These are phyloP conservation scores for Drosophila nigrodunni DNA, from an alignment of 1,140 invertebrate species.

Conservation along the genomic window DNA sequence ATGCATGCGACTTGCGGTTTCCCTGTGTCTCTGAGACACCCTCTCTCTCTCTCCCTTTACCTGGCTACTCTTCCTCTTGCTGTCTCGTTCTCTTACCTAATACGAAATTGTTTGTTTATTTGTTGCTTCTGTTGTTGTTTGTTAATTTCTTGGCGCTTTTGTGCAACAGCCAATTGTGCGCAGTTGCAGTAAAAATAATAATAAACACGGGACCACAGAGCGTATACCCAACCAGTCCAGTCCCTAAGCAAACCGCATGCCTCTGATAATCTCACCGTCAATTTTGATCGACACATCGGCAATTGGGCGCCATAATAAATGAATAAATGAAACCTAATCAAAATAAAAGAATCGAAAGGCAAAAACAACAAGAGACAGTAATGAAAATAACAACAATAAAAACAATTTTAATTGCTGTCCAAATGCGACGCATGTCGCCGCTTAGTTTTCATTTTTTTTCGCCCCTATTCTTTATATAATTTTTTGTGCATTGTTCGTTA, in stretches of 20 bases:
- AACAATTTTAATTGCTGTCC: slow-evolving; percentile 30
- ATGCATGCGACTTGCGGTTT: slow-evolving; percentile 39
- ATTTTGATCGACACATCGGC: slow-evolving; percentile 44
- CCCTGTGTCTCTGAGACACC: not conserved
- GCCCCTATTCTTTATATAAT: slow-evolving; percentile 1
- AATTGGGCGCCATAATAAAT: slow-evolving; percentile 44
- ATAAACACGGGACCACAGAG: not conserved
- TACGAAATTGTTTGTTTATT: slow-evolving; percentile 12
- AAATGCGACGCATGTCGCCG: slow-evolving; percentile 30
- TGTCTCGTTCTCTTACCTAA: not conserved
- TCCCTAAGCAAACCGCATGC: slow-evolving; percentile 3
- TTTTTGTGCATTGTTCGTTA: slow-evolving; percentile 25
- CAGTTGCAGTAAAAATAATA: slow-evolving; percentile 34
- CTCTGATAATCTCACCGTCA: slow-evolving; percentile 30
- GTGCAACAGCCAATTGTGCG: slow-evolving; percentile 29
- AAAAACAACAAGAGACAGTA: slow-evolving; percentile 10
- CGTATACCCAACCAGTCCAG: not conserved
- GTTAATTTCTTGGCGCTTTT: slow-evolving; percentile 24
- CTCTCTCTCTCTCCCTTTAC: not conserved
- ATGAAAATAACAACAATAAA: not conserved
- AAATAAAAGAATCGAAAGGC: slow-evolving; percentile 21
- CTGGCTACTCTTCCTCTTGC: not conserved
- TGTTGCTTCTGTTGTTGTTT: slow-evolving; percentile 21
- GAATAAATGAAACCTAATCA: slow-evolving; percentile 12
- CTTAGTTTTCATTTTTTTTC: slow-evolving; percentile 29